phyloP scores from a whole-genome alignment of 2,797 vertebrate species.

The Trachops cirrhosus region DNA sequence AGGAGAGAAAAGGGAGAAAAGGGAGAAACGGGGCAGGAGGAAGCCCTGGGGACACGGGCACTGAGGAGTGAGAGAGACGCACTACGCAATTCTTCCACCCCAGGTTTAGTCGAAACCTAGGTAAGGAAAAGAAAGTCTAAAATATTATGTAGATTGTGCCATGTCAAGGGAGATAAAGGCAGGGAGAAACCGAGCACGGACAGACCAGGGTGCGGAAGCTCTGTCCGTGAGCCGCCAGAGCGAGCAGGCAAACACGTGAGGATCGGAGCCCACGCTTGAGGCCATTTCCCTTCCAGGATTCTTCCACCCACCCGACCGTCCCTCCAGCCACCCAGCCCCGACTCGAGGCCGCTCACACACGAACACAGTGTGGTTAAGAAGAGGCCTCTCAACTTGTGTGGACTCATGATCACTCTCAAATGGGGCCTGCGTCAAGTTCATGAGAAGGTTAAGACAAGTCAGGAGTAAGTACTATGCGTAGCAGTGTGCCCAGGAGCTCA shows the following conservation, averaged over 20 bases:
- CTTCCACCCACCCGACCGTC: too few relatives aligned
- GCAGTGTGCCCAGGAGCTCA: not conserved
- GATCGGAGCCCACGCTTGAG: accelerated
- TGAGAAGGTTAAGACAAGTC: not conserved
- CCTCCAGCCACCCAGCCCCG: not conserved
- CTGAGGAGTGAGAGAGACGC: not conserved
- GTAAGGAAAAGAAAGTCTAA: not conserved
- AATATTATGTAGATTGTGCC: accelerated
- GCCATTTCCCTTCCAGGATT: not conserved
- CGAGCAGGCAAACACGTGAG: accelerated
- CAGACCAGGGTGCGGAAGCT: not conserved
- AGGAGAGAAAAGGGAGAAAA: not conserved
- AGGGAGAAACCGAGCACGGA: not conserved
- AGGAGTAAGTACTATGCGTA: not conserved
- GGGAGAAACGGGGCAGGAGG: not conserved
- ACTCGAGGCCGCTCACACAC: not conserved
- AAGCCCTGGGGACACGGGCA: not conserved
- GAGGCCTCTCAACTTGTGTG: not conserved
- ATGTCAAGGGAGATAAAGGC: not conserved
- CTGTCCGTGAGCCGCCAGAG: not conserved
- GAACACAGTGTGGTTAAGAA: not conserved
- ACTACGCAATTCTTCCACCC: not conserved
- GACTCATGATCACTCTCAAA: not conserved
- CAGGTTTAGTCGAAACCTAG: not conserved
- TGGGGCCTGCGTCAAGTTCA: accelerated